These are phyloP conservation scores for Coracopsis vasa DNA, from an alignment of 2,113 vertebrate genomes.

Conservation along the genomic window DNA sequence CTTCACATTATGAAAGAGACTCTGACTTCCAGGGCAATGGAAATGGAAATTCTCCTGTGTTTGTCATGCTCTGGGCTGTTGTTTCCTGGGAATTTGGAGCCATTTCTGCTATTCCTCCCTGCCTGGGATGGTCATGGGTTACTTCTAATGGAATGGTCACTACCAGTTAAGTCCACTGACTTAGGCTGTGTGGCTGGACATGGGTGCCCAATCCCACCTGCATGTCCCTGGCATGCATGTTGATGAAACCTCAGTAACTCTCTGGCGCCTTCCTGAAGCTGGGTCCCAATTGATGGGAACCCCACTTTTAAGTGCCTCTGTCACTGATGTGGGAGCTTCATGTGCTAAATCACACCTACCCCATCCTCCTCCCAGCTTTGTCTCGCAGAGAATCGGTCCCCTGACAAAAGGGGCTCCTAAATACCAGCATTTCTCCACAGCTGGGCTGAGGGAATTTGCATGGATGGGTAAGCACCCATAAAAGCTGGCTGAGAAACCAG, in stretches of 20 bases:
- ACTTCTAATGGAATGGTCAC: accelerated
- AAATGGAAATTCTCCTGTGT: neutral
- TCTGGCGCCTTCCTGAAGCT: neutral
- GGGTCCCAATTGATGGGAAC: neutral
- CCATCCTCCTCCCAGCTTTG: neutral
- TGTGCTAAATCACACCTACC: neutral
- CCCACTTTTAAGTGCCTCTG: neutral
- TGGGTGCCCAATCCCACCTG: neutral
- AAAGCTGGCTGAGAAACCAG: constrained; percentile 68
- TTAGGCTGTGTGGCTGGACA: neutral
- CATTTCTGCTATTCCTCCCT: neutral
- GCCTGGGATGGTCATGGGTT: neutral
- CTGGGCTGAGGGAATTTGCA: constrained; percentile 76
- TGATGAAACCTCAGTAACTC: neutral
- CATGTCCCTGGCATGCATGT: neutral
- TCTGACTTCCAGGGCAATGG: neutral
- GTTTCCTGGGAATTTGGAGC: neutral
- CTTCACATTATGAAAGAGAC: neutral
- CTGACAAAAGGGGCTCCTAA: constrained; percentile 67
- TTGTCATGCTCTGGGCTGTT: neutral
- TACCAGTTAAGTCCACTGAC: neutral
- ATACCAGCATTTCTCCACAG: constrained; percentile 57
- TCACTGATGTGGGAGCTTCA: neutral
- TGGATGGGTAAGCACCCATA: constrained; percentile 81
- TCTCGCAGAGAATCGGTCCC: neutral